phyloP scores from a whole-genome alignment of 1,140 invertebrate species.

The Tenebrio molitor region DNA sequence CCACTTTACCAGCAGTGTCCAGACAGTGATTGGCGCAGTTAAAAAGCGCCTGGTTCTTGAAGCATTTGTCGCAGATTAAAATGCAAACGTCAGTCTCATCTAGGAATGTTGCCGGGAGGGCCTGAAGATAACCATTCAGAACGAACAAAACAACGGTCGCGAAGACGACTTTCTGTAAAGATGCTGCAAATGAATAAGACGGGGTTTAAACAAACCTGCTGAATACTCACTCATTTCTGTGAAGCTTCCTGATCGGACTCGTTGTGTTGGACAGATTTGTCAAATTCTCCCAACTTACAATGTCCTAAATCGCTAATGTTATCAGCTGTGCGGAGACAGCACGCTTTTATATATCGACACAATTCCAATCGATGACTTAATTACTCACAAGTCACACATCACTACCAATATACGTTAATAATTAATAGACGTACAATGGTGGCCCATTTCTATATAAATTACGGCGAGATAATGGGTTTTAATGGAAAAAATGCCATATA shows the following conservation, averaged over 20 bases:
- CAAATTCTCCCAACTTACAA: background rate
- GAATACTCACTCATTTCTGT: conserved; percentile 1
- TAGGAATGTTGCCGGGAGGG: conserved; percentile 43
- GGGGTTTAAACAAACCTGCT: background rate
- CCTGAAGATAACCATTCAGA: background rate
- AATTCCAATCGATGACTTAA: conserved; percentile 31
- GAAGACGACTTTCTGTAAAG: background rate
- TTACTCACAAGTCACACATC: conserved; percentile 10
- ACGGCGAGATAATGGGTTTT: conserved; percentile 22
- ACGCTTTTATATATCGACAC: conserved; percentile 17
- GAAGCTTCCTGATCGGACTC: background rate
- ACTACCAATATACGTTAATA: conserved; percentile 18
- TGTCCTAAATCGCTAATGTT: conserved; percentile 15
- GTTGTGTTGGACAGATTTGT: background rate
- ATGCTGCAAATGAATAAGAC: background rate
- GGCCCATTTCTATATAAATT: conserved; percentile 4
- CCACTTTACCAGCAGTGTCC: conserved; percentile 46
- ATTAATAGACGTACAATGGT: conserved; percentile 8
- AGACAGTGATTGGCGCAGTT: conserved; percentile 62
- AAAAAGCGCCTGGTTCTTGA: conserved; percentile 53
- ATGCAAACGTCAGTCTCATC: conserved; percentile 60
- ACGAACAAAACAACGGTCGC: background rate
- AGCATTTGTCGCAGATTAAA: conserved; percentile 62
- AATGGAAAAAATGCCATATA: conserved; percentile 9
- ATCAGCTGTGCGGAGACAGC: conserved; percentile 5